phyloP scores from a whole-genome alignment of 2,797 vertebrate genomes.

The Spheniscus humboldti region DNA sequence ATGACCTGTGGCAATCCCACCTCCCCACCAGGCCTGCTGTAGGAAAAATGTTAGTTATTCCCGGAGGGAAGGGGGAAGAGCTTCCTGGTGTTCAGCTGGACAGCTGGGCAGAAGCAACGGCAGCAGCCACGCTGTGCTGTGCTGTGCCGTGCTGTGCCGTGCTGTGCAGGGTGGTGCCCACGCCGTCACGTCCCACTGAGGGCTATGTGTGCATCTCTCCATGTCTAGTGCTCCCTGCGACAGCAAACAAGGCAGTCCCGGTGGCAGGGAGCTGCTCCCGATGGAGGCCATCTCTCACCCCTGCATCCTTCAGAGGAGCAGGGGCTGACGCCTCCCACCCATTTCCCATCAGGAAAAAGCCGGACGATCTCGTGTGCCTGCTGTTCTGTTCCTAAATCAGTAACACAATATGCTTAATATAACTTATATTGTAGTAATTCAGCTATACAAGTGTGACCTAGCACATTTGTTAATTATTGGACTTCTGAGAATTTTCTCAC shows the following conservation, averaged over 20 bases:
- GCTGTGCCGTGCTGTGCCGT: neutral
- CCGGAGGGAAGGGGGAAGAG: neutral
- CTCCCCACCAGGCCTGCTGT: neutral
- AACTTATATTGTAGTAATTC: neutral
- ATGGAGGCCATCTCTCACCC: neutral
- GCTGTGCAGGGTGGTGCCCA: neutral
- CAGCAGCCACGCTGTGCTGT: neutral
- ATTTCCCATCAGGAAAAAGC: neutral
- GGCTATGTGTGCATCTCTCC: neutral
- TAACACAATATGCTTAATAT: neutral
- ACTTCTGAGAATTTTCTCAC: neutral
- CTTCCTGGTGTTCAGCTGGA: neutral
- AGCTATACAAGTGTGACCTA: neutral
- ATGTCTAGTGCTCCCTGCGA: neutral
- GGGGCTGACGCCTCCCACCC: neutral
- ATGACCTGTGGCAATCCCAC: neutral
- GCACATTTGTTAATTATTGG: neutral
- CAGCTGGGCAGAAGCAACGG: neutral
- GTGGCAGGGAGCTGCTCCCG: neutral
- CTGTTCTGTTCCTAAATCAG: neutral
- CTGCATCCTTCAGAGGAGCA: neutral
- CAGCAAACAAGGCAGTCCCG: neutral
- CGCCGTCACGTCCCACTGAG: fast-evolving
- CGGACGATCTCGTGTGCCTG: fast-evolving
- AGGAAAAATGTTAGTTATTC: conserved; percentile 19